Evolutionary conservation across 2,888 invertebrate genomes (phyloP).

Genomic region (Andrena haemorrhoa): DNA sequence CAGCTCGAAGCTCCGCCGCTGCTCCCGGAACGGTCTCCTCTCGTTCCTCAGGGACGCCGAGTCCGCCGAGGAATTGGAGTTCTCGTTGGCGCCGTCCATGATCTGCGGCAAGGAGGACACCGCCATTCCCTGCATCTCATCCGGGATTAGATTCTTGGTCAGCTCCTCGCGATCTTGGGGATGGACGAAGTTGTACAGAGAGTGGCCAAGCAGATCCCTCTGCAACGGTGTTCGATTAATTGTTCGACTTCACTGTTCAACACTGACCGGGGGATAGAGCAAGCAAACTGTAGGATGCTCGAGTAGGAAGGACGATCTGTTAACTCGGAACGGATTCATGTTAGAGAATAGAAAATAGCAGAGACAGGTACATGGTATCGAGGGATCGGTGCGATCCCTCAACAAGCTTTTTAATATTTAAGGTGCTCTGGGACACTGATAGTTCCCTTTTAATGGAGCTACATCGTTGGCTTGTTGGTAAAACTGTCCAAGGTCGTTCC

Average conservation of each 20-base stretch:
- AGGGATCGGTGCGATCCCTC: no score
- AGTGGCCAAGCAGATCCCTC: constrained; percentile 94
- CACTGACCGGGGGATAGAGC: no score
- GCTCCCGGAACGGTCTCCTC: constrained; percentile 71
- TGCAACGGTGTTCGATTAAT: constrained; percentile 83
- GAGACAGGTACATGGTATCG: no score
- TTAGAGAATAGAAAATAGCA: no score
- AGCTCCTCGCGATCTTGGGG: constrained; percentile 92
- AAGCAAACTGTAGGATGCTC: no score
- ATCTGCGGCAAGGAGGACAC: constrained; percentile 54
- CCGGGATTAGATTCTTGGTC: constrained; percentile 87
- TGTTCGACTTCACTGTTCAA: not conserved
- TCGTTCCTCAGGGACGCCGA: constrained; percentile 48
- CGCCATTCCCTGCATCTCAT: constrained; percentile 83
- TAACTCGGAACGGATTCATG: no score
- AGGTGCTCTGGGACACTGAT: no score
- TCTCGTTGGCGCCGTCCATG: constrained; percentile 83
- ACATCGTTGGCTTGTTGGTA: no score
- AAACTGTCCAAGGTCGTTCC: no score
- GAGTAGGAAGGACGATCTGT: no score
- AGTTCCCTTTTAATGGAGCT: no score
- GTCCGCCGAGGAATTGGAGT: constrained; percentile 85
- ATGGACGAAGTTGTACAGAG: constrained; percentile 92
- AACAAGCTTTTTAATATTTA: no score
- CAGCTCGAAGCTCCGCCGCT: constrained; percentile 85